These are phyloP conservation scores for Venustaconcha ellipsiformis DNA, from an alignment of 1,140 invertebrate genomes.

Conservation along the genomic window DNA sequence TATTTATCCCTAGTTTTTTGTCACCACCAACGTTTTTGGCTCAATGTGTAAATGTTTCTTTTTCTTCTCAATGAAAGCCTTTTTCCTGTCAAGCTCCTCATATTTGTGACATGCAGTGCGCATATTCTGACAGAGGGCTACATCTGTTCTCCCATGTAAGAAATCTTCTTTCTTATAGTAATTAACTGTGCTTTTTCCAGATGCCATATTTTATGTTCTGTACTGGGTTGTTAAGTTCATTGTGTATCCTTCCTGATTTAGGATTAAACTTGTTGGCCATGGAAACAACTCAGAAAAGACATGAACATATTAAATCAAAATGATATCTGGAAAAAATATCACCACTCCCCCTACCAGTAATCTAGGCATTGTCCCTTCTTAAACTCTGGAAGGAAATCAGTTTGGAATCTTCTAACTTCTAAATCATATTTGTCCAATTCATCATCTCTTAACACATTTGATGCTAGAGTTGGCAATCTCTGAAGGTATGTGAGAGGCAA, in stretches of 20 bases:
- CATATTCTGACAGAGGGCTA: too few species aligned
- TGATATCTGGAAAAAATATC: slow-evolving; percentile 12
- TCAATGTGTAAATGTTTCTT: too few species aligned
- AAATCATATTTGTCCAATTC: slow-evolving; percentile 18
- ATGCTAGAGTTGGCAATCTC: slow-evolving; percentile 15
- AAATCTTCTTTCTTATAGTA: slow-evolving; percentile 16
- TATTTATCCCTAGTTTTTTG: too few species aligned
- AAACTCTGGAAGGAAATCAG: slow-evolving; percentile 9
- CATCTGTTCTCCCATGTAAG: slow-evolving; percentile 9
- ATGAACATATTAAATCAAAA: slow-evolving; percentile 16
- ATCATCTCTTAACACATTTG: slow-evolving; percentile 21
- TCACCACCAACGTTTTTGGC: too few species aligned
- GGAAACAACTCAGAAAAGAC: slow-evolving; percentile 29
- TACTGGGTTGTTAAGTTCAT: slow-evolving; percentile 30
- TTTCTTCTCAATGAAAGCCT: too few species aligned
- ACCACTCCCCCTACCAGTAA: slow-evolving; percentile 21
- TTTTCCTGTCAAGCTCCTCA: too few species aligned
- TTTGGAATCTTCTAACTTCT: slow-evolving; percentile 22
- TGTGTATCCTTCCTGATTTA: slow-evolving; percentile 27
- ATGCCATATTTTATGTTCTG: slow-evolving; percentile 33
- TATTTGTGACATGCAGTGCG: too few species aligned
- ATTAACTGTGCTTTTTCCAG: slow-evolving; percentile 5
- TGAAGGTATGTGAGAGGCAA: slow-evolving; percentile 9
- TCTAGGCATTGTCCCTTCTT: slow-evolving; percentile 8
- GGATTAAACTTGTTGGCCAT: slow-evolving; percentile 31